Base-by-base conservation (phyloP, 2,888 invertebrate genomes). In the Eupithecia dodoneata region DNA sequence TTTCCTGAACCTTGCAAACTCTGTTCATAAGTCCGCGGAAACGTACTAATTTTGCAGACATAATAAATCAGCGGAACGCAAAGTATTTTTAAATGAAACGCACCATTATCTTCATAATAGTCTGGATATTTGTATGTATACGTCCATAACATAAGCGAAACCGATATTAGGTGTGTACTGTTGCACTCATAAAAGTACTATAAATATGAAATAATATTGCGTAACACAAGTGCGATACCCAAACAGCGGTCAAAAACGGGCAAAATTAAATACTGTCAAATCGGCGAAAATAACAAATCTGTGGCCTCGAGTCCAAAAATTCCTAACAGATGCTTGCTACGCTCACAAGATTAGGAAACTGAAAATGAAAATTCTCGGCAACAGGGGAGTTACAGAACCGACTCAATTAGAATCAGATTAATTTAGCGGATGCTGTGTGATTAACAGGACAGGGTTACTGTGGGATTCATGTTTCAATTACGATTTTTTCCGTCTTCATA, bases 301-400 rank as follows among this genome's bases (percentile, higher is more conserved):
- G 49, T 30, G 52, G 49, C 49, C 30, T 71, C 52, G 52, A 55
- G 59, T 30, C 72, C 55, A 15, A 63, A 69, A 70, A 69, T 72
- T 76, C 72, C 73, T 7, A 66, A 44, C 70, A 18, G 70, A 49
- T 18, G 30, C 18, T 49, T 70, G 15, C 41, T 66, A 10, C 9
- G 45, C 47, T 70, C 30, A n/a, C 49, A 77, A 76, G 75, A 81
- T 77, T 80, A 77, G 81, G 72, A 80, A 78, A 82, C 82, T 82
- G 9, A 78, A 69, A 67, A 67, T 67, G 18, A 70, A 18, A 47
- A 70, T 47, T 70, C 70, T 45, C 12, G 44, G 45, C 45, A 70
- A 70, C 18, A 30, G n/a, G 47, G 70, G 45, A 70, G 18, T 7
- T 7, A 69, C 7, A 10, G n/a, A 30, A 30, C 10, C 12, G 18